Base-by-base conservation (phyloP, 2,113 vertebrate species). In the Pseudopodoces humilis region DNA sequence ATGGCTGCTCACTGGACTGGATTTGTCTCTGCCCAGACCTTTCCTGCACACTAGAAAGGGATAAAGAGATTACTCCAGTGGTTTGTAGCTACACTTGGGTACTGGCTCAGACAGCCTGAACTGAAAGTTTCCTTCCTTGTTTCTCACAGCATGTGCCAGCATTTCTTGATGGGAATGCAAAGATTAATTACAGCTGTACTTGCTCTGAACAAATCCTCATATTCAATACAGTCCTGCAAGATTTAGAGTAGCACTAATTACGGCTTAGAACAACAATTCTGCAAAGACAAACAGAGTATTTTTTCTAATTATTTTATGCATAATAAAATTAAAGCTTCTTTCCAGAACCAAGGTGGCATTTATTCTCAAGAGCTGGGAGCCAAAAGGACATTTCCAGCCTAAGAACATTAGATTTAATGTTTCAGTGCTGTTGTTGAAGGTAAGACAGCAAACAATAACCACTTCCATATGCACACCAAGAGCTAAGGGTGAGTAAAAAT, bases 121-220 rank as follows among this genome's bases (percentile, higher is more conserved):
- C 91, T 76, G 91, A 92, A 87, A 93, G 92, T 85, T 92, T 93
- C 96, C 88, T 88, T 92, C 88, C 63, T 83, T 75, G 63, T 93
- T 94, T 96, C 95, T 97, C 94, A 95, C 88, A 92, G 92, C 77
- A 72, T 88, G 91, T 95, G 96, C 94, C 94, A 96, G 82, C 35
- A 79, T 84, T 89, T 93, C 95, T 95, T 95, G 94, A 91, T 90
- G 94, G 96, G 95, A 97, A 96, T 87, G 91, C 70, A 70, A 83
- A 96, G 94, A 95, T 81, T 94, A 94, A 95, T 94, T 85, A 94
- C 84, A 92, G 90, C 83, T 76, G 89, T 92, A 94, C 90, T 93
- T 64, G 86, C 67, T 90, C 70, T 87, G 90, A 86, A 92, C 90
- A 95, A 83, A 79, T 95, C 92, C 95, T 96, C 93, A 95, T 74